These are phyloP conservation scores for Tipula helvola DNA, from an alignment of 2,888 invertebrate species.

Conservation along the genomic window DNA sequence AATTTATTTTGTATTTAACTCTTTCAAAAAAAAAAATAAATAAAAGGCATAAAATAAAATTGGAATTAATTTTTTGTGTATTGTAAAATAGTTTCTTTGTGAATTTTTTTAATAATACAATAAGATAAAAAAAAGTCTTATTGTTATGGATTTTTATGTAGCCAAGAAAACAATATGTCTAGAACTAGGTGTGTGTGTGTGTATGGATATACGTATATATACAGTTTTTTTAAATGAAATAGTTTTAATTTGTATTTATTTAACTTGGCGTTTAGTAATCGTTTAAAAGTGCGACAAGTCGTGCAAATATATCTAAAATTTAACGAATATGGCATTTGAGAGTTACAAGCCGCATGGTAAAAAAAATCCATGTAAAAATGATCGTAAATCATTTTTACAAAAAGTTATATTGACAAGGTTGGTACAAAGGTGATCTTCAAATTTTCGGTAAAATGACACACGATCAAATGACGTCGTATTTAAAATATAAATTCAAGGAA, in stretches of 20 bases:
- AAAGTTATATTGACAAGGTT: slow-evolving; percentile 35
- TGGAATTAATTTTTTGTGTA: not conserved
- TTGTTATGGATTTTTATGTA: not conserved
- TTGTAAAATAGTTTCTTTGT: not conserved
- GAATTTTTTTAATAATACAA: not conserved
- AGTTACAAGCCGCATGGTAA: not conserved
- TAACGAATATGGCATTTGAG: not conserved
- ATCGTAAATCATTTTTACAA: slow-evolving; percentile 33
- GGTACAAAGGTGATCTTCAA: not conserved
- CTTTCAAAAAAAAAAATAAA: not conserved
- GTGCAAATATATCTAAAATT: not conserved
- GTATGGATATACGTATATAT: not conserved
- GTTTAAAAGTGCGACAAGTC: not conserved
- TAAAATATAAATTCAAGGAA: not conserved
- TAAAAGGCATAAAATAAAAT: not conserved
- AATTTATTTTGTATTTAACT: not conserved
- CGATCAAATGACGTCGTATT: not conserved
- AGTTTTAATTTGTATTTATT: not conserved
- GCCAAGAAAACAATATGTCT: not conserved
- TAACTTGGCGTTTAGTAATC: not conserved
- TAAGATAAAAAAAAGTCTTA: not conserved
- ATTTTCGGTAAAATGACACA: not conserved
- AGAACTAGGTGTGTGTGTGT: not conserved
- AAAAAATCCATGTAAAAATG: slow-evolving; percentile 31
- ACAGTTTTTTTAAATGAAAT: not conserved